These are phyloP conservation scores for Enteromius thamalakanensis DNA, from an alignment of 2,797 vertebrate genomes.

Conservation along the genomic window DNA sequence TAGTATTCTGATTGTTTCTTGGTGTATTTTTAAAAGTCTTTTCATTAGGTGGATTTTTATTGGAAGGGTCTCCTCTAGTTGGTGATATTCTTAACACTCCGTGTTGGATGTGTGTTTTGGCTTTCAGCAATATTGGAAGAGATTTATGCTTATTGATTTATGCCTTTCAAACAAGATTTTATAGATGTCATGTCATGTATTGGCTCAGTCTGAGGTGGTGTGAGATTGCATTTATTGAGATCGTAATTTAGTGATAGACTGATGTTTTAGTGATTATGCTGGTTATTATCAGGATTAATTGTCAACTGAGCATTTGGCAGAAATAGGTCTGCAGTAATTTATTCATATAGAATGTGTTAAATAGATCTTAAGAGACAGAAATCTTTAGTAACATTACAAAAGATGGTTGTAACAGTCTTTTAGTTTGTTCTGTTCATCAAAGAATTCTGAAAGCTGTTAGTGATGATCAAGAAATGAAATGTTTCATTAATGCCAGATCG, in stretches of 20 bases:
- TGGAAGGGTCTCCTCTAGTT: neutral
- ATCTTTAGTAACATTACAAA: neutral
- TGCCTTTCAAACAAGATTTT: slow-evolving; percentile 15
- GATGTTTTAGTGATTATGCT: neutral
- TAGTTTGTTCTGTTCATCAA: neutral
- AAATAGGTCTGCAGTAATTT: neutral
- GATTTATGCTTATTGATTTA: slow-evolving; percentile 28
- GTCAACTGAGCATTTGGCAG: neutral
- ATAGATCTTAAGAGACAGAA: neutral
- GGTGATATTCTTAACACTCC: neutral
- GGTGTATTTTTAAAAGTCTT: neutral
- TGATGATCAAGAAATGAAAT: neutral
- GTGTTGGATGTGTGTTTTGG: neutral
- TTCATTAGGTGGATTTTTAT: neutral
- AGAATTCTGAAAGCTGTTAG: neutral
- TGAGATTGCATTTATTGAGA: neutral
- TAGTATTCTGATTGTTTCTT: neutral
- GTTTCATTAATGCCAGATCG: neutral
- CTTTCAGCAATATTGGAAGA: neutral
- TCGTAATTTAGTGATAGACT: neutral
- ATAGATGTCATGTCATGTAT: neutral
- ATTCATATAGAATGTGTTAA: neutral
- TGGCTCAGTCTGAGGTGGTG: neutral
- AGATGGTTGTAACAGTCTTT: neutral
- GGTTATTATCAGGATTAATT: neutral